Evolutionary conservation across 2,113 vertebrate genomes (phyloP), one percentile per base, ranked within the genome.

Genomic region (Stegostoma tigrinum): DNA sequence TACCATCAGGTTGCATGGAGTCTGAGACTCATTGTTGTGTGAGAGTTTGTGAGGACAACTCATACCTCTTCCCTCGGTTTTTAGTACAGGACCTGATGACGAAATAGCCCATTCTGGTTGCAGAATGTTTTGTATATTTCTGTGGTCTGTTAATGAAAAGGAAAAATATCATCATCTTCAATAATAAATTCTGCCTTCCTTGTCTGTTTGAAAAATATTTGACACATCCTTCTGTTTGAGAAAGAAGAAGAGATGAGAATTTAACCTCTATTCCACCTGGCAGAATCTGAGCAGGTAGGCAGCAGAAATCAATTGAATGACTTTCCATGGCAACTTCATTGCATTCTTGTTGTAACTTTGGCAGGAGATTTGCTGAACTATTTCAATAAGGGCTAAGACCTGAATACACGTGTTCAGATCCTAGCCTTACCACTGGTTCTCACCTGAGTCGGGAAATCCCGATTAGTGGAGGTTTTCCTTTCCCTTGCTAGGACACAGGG

Each of bases 91-190:
- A 96, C 98, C 97, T 96, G 97, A 97, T 80, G 96, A 48, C 67
- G 97, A 70, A 95, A 75, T 75, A 72, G 94, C 52, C 94, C 94
- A 95, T 95, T 95, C 97, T 97, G 98, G 97, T 96, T 97, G 98
- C 96, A 98, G 98, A 96, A 98, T 97, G 96, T 97, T 97, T 97
- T 98, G 98, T 97, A 98, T 95, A 96, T 98, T 98, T 98, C 98
- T 98, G 98, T 98, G 98, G 99, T 99, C 99, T 99, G 94, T 95
- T 95, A 72, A 95, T 23, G 42, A 95, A 95, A 95, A 95, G 38
- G 45, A 95, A 95, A 34, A 70, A 95, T 72, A 95, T 95, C 94
- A 95, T 52, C 68, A 72, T 95, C 94, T 38, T 93, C 89, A 93
- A 38, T 66, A 93, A 93, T 66, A 38, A 38, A 93, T 93, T 93